A percentile compares a stretch with the other conserved stretches of the same genome.
These are phyloP conservation scores for Phataginus tetradactyla DNA, from an alignment of 2,797 vertebrate species.

Conservation along the genomic window DNA sequence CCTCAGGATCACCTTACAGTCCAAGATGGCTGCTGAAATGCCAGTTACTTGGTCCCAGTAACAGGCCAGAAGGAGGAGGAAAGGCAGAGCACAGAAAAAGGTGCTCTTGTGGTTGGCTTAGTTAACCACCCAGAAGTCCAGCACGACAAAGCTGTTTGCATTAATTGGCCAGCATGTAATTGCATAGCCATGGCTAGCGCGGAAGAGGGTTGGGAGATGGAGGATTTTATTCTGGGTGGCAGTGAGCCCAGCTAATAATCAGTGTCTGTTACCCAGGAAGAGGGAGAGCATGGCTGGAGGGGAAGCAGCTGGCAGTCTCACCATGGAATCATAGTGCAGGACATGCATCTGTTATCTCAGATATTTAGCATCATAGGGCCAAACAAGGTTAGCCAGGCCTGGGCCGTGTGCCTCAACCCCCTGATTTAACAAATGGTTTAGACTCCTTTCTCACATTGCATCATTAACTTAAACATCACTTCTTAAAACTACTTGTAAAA, in stretches of 20 bases:
- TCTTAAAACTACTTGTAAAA: conserved; percentile 48
- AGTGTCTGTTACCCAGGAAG: not conserved
- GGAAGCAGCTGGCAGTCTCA: not conserved
- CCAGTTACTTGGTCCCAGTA: not conserved
- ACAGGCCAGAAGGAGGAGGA: not conserved
- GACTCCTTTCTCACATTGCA: not conserved
- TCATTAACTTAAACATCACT: not conserved
- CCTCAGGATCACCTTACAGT: not conserved
- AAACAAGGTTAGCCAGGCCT: not conserved
- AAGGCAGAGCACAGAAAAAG: not conserved
- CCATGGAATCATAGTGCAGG: not conserved
- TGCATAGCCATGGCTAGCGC: not conserved
- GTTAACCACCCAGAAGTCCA: not conserved
- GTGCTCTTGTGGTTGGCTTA: not conserved
- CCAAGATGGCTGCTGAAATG: not conserved
- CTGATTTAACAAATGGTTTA: not conserved
- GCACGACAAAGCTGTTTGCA: not conserved
- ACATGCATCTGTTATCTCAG: not conserved
- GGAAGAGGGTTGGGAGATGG: not conserved
- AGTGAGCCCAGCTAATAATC: not conserved
- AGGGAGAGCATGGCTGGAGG: not conserved
- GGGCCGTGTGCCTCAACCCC: not conserved
- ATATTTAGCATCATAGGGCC: not conserved
- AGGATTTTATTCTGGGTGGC: not conserved
- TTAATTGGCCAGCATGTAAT: not conserved